Evolutionary conservation across 2,888 invertebrate genomes (phyloP).

Genomic region (Selenia dentaria): DNA sequence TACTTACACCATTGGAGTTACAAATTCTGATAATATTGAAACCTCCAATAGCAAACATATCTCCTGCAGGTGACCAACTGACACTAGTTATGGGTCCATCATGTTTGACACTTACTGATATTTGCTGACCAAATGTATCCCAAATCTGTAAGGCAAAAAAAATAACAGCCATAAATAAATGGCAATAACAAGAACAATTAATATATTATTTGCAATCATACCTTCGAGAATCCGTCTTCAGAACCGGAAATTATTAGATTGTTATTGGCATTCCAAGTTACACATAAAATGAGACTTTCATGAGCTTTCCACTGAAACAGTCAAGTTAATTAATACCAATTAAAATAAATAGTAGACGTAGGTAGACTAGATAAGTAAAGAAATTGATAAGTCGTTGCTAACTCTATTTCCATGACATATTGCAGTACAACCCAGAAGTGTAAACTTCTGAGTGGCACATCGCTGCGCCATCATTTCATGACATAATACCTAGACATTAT

Average conservation of each 20-base stretch:
- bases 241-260: conserved; percentile 97
- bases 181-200: background rate
- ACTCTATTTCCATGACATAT: too few species aligned
- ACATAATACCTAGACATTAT: too few species aligned
- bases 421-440: too few species aligned
- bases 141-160: conserved; percentile 86
- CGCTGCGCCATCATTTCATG: too few species aligned
- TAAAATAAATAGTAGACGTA: too few species aligned
- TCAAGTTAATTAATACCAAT: background rate
- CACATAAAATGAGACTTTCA: conserved; percentile 95
- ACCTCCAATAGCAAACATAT: conserved; percentile 95
- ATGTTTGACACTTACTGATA: conserved; percentile 93
- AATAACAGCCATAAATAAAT: background rate
- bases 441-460: too few species aligned
- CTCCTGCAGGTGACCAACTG: conserved; percentile 96
- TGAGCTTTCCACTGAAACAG: conserved; percentile 97
- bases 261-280: conserved; percentile 97
- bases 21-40: conserved; percentile 97
- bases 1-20: conserved; percentile 94
- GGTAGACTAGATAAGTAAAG: too few species aligned
- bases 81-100: conserved; percentile 96
- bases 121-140: conserved; percentile 95
- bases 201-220: conserved; percentile 40
- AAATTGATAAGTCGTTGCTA: too few species aligned
- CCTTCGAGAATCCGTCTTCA: conserved; percentile 96